phyloP scores from a whole-genome alignment of 2,797 vertebrate genomes.

The Mastacembelus armatus region DNA sequence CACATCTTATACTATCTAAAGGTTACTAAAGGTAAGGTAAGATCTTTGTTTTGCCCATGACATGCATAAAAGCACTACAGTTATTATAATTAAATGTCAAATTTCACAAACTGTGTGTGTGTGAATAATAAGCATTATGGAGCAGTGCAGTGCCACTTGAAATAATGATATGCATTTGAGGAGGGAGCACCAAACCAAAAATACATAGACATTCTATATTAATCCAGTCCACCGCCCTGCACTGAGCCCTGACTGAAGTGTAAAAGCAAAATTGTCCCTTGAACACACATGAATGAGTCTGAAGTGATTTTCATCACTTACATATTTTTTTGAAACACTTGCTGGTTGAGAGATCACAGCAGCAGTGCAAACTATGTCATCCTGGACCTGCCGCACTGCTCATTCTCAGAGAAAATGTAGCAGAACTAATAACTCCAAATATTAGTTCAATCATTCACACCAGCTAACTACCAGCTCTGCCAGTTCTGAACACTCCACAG shows the following conservation, averaged over 20 bases:
- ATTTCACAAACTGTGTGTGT: conserved; percentile 4
- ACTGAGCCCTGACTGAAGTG: conserved; percentile 33
- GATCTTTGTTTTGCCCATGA: no score
- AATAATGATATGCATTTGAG: conserved; percentile 17
- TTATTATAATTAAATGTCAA: not conserved
- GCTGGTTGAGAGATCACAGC: conserved; percentile 61
- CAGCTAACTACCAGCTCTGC: conserved; percentile 62
- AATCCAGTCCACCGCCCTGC: conserved; percentile 13
- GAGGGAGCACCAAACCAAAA: conserved; percentile 14
- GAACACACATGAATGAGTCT: conserved; percentile 51
- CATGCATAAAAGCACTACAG: not conserved
- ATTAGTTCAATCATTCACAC: conserved; percentile 76
- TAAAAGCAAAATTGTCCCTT: conserved; percentile 56
- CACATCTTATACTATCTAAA: no score
- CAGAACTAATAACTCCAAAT: conserved; percentile 80
- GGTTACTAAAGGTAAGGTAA: no score
- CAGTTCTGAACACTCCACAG: conserved; percentile 59
- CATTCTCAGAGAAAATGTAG: conserved; percentile 73
- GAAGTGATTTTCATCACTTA: conserved; percentile 67
- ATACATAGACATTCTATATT: conserved; percentile 31
- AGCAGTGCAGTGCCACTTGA: not conserved
- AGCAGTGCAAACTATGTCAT: conserved; percentile 60
- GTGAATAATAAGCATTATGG: not conserved
- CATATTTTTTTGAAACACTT: conserved; percentile 54
- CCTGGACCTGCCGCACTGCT: conserved; percentile 59